Percentiles rank a stretch among this genome's conserved stretches.
Evolutionary conservation across 2,797 vertebrate species (phyloP).

Genomic region (Acanthopagrus latus): DNA sequence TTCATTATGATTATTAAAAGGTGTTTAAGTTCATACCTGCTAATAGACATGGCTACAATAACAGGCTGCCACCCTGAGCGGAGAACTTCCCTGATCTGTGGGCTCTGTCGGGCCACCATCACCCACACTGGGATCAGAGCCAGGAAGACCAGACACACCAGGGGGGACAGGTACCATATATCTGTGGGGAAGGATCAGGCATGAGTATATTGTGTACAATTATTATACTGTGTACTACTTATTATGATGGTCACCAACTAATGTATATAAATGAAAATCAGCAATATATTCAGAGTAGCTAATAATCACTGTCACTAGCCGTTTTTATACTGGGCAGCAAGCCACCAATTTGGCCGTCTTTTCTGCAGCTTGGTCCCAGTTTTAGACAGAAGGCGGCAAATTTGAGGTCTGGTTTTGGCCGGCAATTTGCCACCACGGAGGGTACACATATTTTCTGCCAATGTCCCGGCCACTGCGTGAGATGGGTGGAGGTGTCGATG

Average conservation of each 20-base stretch:
- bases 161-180: slow-evolving; percentile 87
- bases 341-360: too few relatives aligned
- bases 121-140: slow-evolving; percentile 93
- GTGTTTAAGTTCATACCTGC: slow-evolving; percentile 87
- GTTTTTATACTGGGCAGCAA: too few relatives aligned
- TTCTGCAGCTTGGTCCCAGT: too few relatives aligned
- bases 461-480: too few relatives aligned
- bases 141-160: slow-evolving; percentile 90
- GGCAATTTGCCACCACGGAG: too few relatives aligned
- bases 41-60: slow-evolving; percentile 95
- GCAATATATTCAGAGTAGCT: not conserved
- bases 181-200: slow-evolving; percentile 75
- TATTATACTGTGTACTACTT: not conserved
- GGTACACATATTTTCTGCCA: too few relatives aligned
- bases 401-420: too few relatives aligned
- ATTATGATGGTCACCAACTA: not conserved
- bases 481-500: too few relatives aligned
- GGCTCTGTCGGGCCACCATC: slow-evolving; percentile 87
- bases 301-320: not conserved
- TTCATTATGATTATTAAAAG: not conserved
- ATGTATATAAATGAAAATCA: not conserved
- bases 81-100: slow-evolving; percentile 90
- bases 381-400: too few relatives aligned
- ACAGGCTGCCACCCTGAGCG: slow-evolving; percentile 95
- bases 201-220: too few relatives aligned